Conservation (phyloP, 2,113 vertebrate species). For the Penelope pileata region DNA sequence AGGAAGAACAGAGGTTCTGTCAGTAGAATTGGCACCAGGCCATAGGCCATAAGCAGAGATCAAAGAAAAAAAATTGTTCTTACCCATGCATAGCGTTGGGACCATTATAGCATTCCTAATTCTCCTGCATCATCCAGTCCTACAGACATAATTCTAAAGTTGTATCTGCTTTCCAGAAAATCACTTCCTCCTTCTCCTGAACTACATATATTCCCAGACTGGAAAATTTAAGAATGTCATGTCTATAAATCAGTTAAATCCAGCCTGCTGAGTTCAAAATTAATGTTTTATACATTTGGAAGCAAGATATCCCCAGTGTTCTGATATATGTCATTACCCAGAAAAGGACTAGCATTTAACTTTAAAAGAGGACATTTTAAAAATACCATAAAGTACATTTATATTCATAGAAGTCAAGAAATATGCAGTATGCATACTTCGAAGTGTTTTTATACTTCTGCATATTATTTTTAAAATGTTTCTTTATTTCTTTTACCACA, state of each 20-base stretch:
- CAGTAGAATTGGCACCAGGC: background rate
- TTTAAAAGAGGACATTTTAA: background rate
- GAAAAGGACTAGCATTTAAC: background rate
- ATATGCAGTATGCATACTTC: background rate
- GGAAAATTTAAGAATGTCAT: background rate
- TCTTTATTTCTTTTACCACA: background rate
- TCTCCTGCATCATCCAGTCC: background rate
- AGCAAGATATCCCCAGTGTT: background rate
- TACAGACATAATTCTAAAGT: background rate
- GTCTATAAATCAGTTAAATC: background rate
- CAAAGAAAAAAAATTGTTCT: background rate
- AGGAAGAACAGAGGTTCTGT: background rate
- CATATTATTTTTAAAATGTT: background rate
- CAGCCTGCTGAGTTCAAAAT: background rate
- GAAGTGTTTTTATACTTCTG: background rate
- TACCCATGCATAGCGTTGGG: background rate
- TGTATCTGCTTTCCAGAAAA: background rate
- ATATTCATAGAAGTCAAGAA: background rate
- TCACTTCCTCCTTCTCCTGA: background rate
- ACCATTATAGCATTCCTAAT: background rate
- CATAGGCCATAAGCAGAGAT: background rate
- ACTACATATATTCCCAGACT: background rate
- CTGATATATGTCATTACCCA: background rate
- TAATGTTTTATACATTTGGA: background rate
- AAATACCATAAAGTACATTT: background rate